Evolutionary conservation across 2,113 vertebrate species (phyloP), one percentile per base, ranked within the genome.

Genomic region (Scophthalmus maximus): DNA sequence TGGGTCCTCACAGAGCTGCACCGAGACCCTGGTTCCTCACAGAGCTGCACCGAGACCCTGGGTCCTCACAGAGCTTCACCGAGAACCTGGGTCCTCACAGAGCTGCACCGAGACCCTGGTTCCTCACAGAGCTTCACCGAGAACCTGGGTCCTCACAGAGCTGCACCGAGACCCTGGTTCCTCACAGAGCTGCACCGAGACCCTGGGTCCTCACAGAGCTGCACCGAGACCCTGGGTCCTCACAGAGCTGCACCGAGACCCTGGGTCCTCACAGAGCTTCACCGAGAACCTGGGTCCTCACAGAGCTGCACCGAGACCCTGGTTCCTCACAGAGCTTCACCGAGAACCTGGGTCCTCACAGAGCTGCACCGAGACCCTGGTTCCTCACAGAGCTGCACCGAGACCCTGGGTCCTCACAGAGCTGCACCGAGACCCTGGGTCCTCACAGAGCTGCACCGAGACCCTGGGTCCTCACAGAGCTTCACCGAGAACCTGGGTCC

Each of bases 161-260:
- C 89, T 88, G 92, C 92, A 84, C 76, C 91, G 87, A 68, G 88
- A 86, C 81, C 75, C 78, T 18, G 8, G 46, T n/a, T 49, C 46
- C 49, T 51, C 49, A 15, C 82, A 64, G 79, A 11, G 18, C 14
- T 40, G 36, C 36, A 15, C 36, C 14, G 8, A 49, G 29, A 46
- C 18, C 1, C 23, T 3, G 0, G 4, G 58, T 44, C 58, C 36
- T 27, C 14, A 3, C 1, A 25, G 85, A 85, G 87, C 89, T 88
- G 92, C 92, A 84, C 76, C 91, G 87, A 68, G 88, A 86, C 81
- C 75, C n/a, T n/a, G n/a, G n/a, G n/a, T n/a, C n/a, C n/a, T n/a
- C n/a, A n/a, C n/a, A n/a, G n/a, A n/a, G n/a, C 78, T 18, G 8
- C 42, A 34, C 32, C 3, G 9, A 40, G 38, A 49, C 2, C 11